Evolutionary conservation across 2,888 invertebrate species (phyloP).

Genomic region (Pecten maximus): DNA sequence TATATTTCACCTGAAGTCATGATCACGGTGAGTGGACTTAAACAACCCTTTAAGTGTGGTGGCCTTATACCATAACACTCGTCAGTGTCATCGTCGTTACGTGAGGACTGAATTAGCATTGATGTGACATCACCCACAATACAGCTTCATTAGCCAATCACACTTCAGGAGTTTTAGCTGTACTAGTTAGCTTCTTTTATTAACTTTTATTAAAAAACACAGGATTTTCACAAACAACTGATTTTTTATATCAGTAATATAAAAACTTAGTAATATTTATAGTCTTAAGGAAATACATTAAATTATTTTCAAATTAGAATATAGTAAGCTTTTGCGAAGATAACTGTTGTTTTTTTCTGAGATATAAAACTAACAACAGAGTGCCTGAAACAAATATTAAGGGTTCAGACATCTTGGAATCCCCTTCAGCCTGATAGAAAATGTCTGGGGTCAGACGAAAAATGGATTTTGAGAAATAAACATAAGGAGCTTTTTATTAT

Average conservation of each 20-base stretch:
- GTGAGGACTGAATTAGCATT: not conserved
- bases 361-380: not conserved
- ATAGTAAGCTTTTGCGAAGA: not conserved
- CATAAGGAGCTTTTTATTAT: slow-evolving; percentile 28
- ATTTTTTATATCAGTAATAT: not conserved
- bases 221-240: not conserved
- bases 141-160: not conserved
- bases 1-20: not conserved
- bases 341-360: not conserved
- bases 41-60: not conserved
- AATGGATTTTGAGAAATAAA: slow-evolving; percentile 5
- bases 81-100: not conserved
- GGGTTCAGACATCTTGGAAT: slow-evolving; percentile 1
- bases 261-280: not conserved
- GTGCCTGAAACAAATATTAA: not conserved
- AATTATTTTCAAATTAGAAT: not conserved
- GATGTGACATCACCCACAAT: not conserved
- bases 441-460: slow-evolving; percentile 7
- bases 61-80: not conserved
- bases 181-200: not conserved
- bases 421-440: not conserved
- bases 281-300: not conserved
- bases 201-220: not conserved
- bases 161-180: not conserved
- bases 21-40: not conserved